Evolutionary conservation across 2,888 invertebrate species (phyloP).

Genomic region (Drosophila pseudotalamancana): DNA sequence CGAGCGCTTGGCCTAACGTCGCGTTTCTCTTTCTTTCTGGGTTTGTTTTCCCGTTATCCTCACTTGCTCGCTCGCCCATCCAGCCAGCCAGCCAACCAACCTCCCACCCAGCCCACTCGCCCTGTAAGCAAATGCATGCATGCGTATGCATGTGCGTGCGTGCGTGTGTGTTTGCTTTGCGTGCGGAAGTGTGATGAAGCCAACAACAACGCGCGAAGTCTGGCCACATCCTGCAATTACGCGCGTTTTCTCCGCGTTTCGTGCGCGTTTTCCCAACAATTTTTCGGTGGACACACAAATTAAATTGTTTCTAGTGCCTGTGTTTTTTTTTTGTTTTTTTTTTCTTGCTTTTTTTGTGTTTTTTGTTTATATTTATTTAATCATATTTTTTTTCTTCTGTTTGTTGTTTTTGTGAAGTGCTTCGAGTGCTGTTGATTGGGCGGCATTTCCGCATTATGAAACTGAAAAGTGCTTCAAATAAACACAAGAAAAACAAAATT

Average conservation of each 20-base stretch:
- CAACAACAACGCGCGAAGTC: conserved; percentile 11
- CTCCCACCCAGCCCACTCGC: neutral
- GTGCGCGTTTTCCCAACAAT: conserved; percentile 21
- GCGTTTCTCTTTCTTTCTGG: conserved; percentile 39
- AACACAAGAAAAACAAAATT: conserved; percentile 24
- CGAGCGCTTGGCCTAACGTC: conserved; percentile 66
- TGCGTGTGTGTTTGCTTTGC: neutral
- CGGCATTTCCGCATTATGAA: conserved; percentile 65
- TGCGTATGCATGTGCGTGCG: conserved; percentile 7
- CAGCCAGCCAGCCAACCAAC: neutral
- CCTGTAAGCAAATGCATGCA: conserved; percentile 22
- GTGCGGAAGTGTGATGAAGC: conserved; percentile 31
- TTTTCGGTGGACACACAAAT: conserved; percentile 24
- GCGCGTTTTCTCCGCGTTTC: conserved; percentile 25
- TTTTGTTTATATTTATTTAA: too few species aligned
- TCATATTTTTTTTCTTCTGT: too few species aligned
- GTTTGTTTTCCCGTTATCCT: conserved; percentile 22
- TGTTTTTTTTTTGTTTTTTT: conserved; percentile 8
- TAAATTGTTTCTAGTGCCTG: neutral
- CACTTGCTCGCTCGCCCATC: neutral
- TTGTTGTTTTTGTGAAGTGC: too few species aligned
- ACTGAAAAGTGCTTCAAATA: conserved; percentile 45
- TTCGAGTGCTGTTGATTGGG: conserved; percentile 38
- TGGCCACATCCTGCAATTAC: conserved; percentile 51
- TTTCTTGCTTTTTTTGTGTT: conserved; percentile 13